Conservation (phyloP, 2,113 vertebrate genomes). For the Upupa epops region DNA sequence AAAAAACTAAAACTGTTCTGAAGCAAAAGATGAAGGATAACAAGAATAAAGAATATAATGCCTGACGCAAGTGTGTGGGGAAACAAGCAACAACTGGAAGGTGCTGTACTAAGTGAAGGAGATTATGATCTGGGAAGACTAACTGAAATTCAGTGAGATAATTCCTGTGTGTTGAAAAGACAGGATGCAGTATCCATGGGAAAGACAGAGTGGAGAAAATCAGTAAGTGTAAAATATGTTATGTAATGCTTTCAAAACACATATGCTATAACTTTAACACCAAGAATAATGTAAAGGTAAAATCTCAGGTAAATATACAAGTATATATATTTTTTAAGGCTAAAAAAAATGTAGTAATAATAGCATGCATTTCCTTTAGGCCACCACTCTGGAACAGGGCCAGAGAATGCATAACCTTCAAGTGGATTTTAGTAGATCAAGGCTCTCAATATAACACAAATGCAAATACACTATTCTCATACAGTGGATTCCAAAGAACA, state of each 20-base stretch:
- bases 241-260: neutral
- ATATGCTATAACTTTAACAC: neutral
- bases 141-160: slow-evolving; percentile 51
- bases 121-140: slow-evolving; percentile 43
- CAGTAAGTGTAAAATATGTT: neutral
- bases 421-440: neutral
- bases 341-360: neutral
- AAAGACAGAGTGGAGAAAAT: slow-evolving; percentile 6
- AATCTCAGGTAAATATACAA: neutral
- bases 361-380: neutral
- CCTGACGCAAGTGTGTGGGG: slow-evolving; percentile 34
- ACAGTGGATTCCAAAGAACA: neutral
- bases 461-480: neutral
- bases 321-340: neutral
- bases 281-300: neutral
- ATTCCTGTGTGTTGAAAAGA: slow-evolving; percentile 50
- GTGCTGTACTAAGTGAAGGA: slow-evolving; percentile 39
- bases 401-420: neutral
- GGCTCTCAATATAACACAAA: neutral
- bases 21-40: slow-evolving; percentile 63
- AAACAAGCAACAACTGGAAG: slow-evolving; percentile 67
- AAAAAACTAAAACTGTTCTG: slow-evolving; percentile 63
- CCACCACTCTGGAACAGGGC: neutral
- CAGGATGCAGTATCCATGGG: slow-evolving; percentile 4
- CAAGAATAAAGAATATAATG: slow-evolving; percentile 30